phyloP scores from a whole-genome alignment of 2,888 invertebrate species.

The Lamproptera curius region DNA sequence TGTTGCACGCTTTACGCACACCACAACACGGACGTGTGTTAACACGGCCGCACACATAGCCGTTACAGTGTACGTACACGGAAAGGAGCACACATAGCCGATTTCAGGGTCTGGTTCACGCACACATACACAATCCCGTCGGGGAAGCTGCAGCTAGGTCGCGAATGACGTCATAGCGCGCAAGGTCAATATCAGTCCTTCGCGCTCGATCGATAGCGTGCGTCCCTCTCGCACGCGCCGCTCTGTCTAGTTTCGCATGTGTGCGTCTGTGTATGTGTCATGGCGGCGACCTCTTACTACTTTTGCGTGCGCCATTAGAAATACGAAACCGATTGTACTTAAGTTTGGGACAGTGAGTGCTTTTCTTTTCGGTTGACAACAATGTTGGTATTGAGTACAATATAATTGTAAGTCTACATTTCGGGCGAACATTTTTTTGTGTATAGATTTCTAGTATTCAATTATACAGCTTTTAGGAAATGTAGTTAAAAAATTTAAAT shows the following conservation, averaged over 20 bases:
- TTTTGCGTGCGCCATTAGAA: slow-evolving; percentile 13
- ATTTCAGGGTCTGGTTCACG: slow-evolving; percentile 72
- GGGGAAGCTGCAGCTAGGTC: slow-evolving; percentile 77
- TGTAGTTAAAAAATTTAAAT: no score
- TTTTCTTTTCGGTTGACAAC: no score
- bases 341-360: no score
- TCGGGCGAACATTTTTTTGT: no score
- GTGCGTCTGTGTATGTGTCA: slow-evolving; percentile 5
- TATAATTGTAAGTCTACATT: no score
- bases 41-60: slow-evolving; percentile 9
- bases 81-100: slow-evolving; percentile 34
- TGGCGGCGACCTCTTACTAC: slow-evolving; percentile 9
- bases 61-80: slow-evolving; percentile 27
- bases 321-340: no score
- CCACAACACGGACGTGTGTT: slow-evolving; percentile 16
- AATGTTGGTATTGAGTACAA: no score
- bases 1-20: slow-evolving; percentile 43
- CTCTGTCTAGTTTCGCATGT: slow-evolving; percentile 46
- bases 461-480: no score
- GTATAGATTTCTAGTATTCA: no score
- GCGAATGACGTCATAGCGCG: slow-evolving; percentile 77
- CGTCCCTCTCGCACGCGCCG: slow-evolving; percentile 48
- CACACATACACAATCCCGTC: slow-evolving; percentile 39
- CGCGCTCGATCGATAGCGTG: slow-evolving; percentile 28
- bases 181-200: slow-evolving; percentile 74